Percentiles rank a stretch among this genome's conserved stretches.
phyloP scores from a whole-genome alignment of 23 tunicate species.

The Clavelina lepadiformis region DNA sequence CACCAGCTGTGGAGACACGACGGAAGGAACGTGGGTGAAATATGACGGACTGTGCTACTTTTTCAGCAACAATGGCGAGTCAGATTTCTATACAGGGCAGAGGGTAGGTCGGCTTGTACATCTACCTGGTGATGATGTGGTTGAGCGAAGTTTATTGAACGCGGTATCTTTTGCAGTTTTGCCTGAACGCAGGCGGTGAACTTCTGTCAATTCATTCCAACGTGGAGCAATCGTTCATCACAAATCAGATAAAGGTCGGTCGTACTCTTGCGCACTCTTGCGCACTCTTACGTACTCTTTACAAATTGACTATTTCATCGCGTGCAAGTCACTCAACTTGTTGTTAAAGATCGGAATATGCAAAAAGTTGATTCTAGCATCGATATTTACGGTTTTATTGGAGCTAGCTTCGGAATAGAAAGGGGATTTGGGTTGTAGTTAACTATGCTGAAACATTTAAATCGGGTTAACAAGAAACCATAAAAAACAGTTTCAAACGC shows the following conservation, averaged over 20 bases:
- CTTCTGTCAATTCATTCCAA: slow-evolving; percentile 51
- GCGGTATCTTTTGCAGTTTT: slow-evolving; percentile 27
- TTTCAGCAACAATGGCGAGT: slow-evolving; percentile 29
- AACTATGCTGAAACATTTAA: too few species aligned
- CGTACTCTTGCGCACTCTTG: background rate
- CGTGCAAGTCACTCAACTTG: too few species aligned
- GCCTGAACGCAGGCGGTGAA: slow-evolving; percentile 51
- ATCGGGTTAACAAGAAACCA: too few species aligned
- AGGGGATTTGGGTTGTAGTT: too few species aligned
- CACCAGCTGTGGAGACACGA: slow-evolving; percentile 44
- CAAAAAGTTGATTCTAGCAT: too few species aligned
- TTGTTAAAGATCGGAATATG: too few species aligned
- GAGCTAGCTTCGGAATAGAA: too few species aligned
- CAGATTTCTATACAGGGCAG: slow-evolving; percentile 37
- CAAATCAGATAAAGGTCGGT: slow-evolving; percentile 54
- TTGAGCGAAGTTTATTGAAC: background rate
- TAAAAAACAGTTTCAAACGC: too few species aligned
- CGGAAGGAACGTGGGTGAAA: slow-evolving; percentile 75
- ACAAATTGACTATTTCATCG: too few species aligned
- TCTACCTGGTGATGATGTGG: background rate
- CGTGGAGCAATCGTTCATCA: slow-evolving; percentile 74
- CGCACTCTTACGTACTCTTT: too few species aligned
- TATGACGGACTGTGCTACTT: slow-evolving; percentile 64
- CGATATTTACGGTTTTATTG: too few species aligned
- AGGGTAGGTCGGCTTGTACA: slow-evolving; percentile 16